Evolutionary conservation across 1,140 invertebrate genomes (phyloP).

Genomic region (Hyles euphorbiae): DNA sequence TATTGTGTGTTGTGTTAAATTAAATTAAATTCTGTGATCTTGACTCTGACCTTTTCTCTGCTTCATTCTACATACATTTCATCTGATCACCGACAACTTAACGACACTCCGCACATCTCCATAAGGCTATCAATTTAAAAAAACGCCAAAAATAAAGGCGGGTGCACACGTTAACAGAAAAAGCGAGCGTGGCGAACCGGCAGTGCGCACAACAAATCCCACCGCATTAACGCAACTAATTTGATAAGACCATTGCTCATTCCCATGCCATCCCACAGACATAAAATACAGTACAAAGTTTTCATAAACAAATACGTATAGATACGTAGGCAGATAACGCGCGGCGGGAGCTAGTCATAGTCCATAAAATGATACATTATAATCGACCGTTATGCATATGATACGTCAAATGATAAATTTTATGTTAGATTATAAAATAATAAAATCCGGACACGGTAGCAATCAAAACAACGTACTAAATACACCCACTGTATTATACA

Average conservation of each 20-base stretch:
- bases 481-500: too few relatives aligned
- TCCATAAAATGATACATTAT: conserved; percentile 18
- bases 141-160: not conserved
- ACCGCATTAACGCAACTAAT: conserved; percentile 4
- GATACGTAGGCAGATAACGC: conserved; percentile 19
- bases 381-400: conserved; percentile 10
- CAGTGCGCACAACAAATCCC: not conserved
- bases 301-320: conserved; percentile 20
- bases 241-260: conserved; percentile 20
- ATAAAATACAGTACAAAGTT: conserved; percentile 19
- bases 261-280: conserved; percentile 18
- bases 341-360: conserved; percentile 15
- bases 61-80: too few relatives aligned
- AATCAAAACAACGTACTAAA: too few relatives aligned
- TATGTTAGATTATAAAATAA: too few relatives aligned
- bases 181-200: not conserved
- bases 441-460: too few relatives aligned
- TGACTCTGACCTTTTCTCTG: too few relatives aligned
- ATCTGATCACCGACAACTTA: too few relatives aligned
- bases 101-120: too few relatives aligned
- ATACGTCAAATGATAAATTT: conserved; percentile 5
- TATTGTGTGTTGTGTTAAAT: too few relatives aligned
- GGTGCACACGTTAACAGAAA: not conserved
- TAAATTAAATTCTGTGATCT: too few relatives aligned
- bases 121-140: too few relatives aligned